A percentile compares a stretch with the other conserved stretches of the same genome.
These are phyloP conservation scores for Tarsius wallacei DNA, from an alignment of 2,797 vertebrate genomes.

Conservation along the genomic window DNA sequence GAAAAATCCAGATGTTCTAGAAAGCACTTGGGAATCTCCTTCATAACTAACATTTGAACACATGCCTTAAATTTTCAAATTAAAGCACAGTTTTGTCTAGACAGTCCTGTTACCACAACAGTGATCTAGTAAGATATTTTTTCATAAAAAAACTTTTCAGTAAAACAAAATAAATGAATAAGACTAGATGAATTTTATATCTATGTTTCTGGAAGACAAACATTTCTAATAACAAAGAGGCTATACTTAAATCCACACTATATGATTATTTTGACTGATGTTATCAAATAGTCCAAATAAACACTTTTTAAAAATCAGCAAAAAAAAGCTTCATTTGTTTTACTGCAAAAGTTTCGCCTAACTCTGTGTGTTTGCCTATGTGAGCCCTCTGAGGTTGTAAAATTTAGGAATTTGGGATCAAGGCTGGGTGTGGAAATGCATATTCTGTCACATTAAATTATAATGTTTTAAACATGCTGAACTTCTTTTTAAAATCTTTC, in stretches of 20 bases:
- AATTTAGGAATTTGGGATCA: background rate
- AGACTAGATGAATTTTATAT: background rate
- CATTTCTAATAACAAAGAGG: background rate
- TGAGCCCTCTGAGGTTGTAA: background rate
- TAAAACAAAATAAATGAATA: background rate
- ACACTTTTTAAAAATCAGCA: background rate
- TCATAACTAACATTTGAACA: background rate
- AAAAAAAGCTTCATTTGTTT: constrained; percentile 51
- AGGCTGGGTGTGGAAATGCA: background rate
- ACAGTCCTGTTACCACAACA: background rate
- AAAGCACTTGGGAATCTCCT: background rate
- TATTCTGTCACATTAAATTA: background rate
- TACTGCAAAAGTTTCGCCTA: background rate
- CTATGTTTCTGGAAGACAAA: background rate
- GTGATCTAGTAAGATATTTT: constrained; percentile 29
- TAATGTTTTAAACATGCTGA: background rate
- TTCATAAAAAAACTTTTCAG: background rate
- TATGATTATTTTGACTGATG: background rate
- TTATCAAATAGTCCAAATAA: constrained; percentile 59
- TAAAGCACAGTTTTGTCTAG: constrained; percentile 4
- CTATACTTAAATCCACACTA: background rate
- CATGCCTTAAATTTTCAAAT: background rate
- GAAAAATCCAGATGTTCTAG: background rate
- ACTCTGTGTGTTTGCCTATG: background rate
- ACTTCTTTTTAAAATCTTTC: background rate